Evolutionary conservation across 2,113 vertebrate genomes (phyloP), one percentile per base, ranked within the genome.

Genomic region (Tautogolabrus adspersus): DNA sequence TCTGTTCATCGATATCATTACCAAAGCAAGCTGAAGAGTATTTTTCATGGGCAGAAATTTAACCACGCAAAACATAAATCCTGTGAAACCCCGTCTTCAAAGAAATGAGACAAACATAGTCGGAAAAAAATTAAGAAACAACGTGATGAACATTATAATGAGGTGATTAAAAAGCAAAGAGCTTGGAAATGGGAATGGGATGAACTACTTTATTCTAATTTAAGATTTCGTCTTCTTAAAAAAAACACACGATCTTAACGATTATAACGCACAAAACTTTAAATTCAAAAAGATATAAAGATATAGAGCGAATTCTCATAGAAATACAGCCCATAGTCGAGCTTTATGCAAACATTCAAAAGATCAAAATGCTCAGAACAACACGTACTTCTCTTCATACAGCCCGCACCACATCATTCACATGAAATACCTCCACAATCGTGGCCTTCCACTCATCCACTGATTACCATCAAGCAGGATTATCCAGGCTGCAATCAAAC

Each of bases 361-460:
- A 5, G 8, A 75, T 67, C 18, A 22, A 67, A 74, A 64, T 37
- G 38, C 66, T 75, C 63, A 60, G 81, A 15, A 77, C 59, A 15
- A 77, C 59, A 54, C 51, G 64, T 86, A 46, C 78, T 52, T 71
- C 56, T 66, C 16, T 15, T 75, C 75, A 72, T 63, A 55, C 47
- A 60, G 59, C 30, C 56, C 40, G 60, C 76, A 62, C 79, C 73
- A 37, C 81, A 88, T 82, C 87, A 80, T 69, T 77, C 63, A 46
- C 44, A 64, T 67, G 49, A 77, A 87, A 90, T 79, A 67, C 82
- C 81, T 79, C 70, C 84, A 86, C 59, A 66, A 80, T 61, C 57
- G 49, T 54, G 90, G 78, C 67, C 84, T 82, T 87, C 55, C 72
- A 71, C 81, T 72, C 60, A 54, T 42, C 23, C 63, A 54, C 52